These are phyloP conservation scores for Andricus quercusramuli DNA, from an alignment of 2,888 invertebrate species.

Conservation along the genomic window DNA sequence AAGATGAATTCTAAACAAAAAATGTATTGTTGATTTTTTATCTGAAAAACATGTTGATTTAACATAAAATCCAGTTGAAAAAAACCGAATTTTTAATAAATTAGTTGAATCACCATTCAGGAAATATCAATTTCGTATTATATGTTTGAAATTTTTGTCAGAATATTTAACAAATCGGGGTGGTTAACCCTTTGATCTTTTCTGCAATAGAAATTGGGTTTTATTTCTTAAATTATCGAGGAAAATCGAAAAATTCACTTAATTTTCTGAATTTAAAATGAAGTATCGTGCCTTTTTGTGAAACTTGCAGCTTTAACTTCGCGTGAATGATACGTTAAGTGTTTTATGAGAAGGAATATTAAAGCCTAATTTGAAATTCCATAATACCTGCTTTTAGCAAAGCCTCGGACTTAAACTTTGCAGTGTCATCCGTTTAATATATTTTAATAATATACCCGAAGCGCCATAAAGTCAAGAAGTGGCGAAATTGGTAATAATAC, in stretches of 20 bases:
- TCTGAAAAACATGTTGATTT: no score
- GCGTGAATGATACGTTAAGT: not conserved
- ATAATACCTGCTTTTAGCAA: not conserved
- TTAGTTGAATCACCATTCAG: no score
- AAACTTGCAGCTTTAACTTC: not conserved
- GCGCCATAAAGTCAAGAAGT: constrained; percentile 51
- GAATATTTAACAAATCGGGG: no score
- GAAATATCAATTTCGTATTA: no score
- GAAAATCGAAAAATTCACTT: not conserved
- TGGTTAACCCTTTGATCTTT: no score
- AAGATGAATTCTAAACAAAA: no score
- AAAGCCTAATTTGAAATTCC: constrained; percentile 7
- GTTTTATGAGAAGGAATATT: not conserved
- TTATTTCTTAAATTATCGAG: not conserved
- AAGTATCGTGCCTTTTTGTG: not conserved
- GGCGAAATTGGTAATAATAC: constrained; percentile 69
- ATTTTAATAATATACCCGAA: constrained; percentile 63
- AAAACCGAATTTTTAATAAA: no score
- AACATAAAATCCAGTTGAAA: no score
- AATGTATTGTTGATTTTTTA: no score
- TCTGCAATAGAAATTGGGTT: no score
- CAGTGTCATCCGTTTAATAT: constrained; percentile 51
- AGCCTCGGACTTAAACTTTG: constrained; percentile 8
- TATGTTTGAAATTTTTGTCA: no score
- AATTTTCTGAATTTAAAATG: not conserved